Evolutionary conservation across 2,888 invertebrate genomes (phyloP).

Genomic region (Stictocephala bisonia): DNA sequence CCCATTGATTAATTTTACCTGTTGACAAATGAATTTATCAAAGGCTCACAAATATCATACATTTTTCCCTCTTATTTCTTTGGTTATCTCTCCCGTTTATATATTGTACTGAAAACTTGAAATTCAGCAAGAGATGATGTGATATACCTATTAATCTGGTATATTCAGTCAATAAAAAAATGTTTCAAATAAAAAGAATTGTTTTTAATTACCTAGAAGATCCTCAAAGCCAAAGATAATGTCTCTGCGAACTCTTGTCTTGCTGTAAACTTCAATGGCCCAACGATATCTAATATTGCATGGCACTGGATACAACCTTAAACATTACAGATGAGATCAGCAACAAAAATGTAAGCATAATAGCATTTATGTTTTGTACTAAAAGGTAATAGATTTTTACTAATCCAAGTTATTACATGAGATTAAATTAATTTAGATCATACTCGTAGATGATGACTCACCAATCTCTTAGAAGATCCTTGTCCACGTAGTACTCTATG

Average conservation of each 20-base stretch:
- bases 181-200: neutral
- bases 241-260: slow-evolving; percentile 69
- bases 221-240: slow-evolving; percentile 74
- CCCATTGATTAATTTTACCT: too few species aligned
- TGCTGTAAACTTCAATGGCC: slow-evolving; percentile 59
- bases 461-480: slow-evolving; percentile 61
- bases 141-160: too few species aligned
- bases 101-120: too few species aligned
- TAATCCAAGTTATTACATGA: neutral
- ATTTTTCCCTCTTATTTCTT: too few species aligned
- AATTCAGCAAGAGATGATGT: too few species aligned
- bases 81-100: too few species aligned
- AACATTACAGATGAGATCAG: slow-evolving; percentile 18
- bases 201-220: slow-evolving; percentile 65
- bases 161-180: neutral
- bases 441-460: too few species aligned
- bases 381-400: neutral
- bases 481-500: slow-evolving; percentile 63
- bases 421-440: neutral
- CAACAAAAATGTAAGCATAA: too few species aligned
- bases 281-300: slow-evolving; percentile 59
- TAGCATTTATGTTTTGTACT: neutral
- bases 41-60: too few species aligned
- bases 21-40: too few species aligned
- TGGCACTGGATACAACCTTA: slow-evolving; percentile 58